Evolutionary conservation across 2,888 invertebrate species (phyloP).

Genomic region (Lottia gigantea): DNA sequence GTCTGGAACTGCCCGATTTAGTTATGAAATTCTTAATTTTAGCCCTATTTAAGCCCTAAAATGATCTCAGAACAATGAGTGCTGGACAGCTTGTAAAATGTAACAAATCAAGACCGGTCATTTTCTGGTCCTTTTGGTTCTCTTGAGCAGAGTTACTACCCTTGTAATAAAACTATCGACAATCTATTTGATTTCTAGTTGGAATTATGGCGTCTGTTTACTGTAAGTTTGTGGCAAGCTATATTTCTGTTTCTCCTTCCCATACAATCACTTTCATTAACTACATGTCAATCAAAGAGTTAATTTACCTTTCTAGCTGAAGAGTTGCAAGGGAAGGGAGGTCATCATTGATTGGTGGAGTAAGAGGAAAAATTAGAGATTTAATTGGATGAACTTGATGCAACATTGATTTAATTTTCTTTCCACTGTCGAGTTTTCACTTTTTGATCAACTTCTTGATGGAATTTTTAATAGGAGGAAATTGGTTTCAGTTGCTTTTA

Average conservation of each 20-base stretch:
- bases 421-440: background rate
- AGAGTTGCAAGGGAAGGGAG: constrained; percentile 1
- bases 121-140: no score
- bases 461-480: constrained; percentile 1
- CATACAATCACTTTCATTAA: constrained; percentile 2
- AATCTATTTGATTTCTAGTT: no score
- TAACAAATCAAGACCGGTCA: no score
- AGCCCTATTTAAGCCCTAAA: no score
- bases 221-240: no score
- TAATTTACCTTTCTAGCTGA: constrained; percentile 7
- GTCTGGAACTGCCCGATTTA: no score
- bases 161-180: no score
- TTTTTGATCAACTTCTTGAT: background rate
- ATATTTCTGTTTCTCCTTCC: background rate
- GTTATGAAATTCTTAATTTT: no score
- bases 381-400: constrained; percentile 6
- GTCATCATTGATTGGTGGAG: constrained; percentile 3
- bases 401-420: constrained; percentile 9
- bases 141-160: no score
- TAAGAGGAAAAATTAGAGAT: constrained; percentile 2
- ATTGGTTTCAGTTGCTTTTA: background rate
- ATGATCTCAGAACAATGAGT: no score
- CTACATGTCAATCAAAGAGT: constrained; percentile 6
- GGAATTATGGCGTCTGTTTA: no score
- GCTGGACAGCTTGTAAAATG: no score